Percentiles rank a stretch among this genome's conserved stretches.
phyloP scores from a whole-genome alignment of 2,888 invertebrate genomes.

The Lacanobia oleracea region DNA sequence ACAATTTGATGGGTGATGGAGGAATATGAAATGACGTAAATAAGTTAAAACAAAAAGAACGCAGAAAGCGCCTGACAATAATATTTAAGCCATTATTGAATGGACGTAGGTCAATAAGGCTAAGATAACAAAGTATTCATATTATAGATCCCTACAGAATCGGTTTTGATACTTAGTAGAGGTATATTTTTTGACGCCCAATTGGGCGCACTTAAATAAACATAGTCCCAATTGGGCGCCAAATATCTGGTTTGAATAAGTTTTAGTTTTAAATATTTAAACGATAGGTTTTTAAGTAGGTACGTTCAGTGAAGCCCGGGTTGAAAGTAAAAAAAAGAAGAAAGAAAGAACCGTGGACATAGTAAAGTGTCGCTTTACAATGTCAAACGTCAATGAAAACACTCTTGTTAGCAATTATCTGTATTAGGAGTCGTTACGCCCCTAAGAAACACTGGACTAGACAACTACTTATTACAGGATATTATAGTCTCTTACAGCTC shows the following conservation, averaged over 20 bases:
- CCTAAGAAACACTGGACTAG: too few species aligned
- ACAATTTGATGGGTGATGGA: neutral
- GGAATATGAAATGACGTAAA: neutral
- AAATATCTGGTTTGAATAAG: neutral
- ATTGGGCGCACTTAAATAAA: neutral
- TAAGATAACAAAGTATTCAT: neutral
- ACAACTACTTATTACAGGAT: too few species aligned
- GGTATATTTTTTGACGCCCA: constrained; percentile 4
- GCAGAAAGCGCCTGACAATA: neutral
- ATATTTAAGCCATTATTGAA: neutral
- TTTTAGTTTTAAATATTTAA: neutral
- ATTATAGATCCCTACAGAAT: neutral
- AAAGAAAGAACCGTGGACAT: too few species aligned
- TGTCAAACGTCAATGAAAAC: too few species aligned
- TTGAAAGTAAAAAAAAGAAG: too few species aligned
- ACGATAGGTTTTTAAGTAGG: neutral
- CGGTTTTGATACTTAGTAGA: neutral
- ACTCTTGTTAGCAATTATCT: too few species aligned
- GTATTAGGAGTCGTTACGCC: too few species aligned
- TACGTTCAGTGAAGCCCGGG: neutral
- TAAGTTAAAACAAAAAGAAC: neutral
- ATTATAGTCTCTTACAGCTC: too few species aligned
- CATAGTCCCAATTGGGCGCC: neutral
- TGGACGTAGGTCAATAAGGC: neutral
- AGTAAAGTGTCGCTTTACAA: too few species aligned